A percentile compares a stretch with the other conserved stretches of the same genome.
Conservation (phyloP, 1,140 invertebrate species). For the Venustaconcha ellipsiformis region DNA sequence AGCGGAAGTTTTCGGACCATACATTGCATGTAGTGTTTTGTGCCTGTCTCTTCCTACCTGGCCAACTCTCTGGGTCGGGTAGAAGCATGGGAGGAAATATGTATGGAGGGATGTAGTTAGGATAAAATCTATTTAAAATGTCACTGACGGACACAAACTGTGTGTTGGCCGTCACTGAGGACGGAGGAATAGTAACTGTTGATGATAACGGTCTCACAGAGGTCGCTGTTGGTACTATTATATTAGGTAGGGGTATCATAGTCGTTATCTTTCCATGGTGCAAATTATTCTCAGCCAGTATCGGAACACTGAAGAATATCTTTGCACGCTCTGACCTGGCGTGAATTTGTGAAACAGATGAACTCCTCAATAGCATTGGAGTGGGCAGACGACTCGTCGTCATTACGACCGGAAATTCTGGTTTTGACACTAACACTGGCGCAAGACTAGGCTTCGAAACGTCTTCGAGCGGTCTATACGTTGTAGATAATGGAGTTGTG, state of each 20-base stretch:
- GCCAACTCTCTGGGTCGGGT: neutral
- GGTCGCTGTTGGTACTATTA: neutral
- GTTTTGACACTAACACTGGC: no score
- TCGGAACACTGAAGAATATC: no score
- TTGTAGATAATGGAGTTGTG: no score
- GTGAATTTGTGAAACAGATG: no score
- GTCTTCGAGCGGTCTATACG: no score
- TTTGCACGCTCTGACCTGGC: no score
- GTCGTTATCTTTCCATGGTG: neutral
- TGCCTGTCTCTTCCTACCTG: neutral
- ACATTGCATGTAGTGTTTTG: slow-evolving; percentile 16
- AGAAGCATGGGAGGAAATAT: slow-evolving; percentile 5
- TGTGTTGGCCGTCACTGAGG: slow-evolving; percentile 14
- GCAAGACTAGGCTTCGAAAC: no score
- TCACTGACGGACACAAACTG: slow-evolving; percentile 31
- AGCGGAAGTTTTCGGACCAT: slow-evolving; percentile 25
- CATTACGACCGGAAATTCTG: no score
- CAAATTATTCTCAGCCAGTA: no score
- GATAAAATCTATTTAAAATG: slow-evolving; percentile 29
- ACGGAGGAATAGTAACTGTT: neutral
- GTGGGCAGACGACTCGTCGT: no score
- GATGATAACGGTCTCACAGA: neutral
- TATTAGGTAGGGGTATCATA: neutral
- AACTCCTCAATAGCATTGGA: no score
- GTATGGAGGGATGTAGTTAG: slow-evolving; percentile 26